Percentiles rank a stretch among this genome's conserved stretches.
These are phyloP conservation scores for Struthidea cinerea DNA, from an alignment of 2,113 vertebrate species.

Conservation along the genomic window DNA sequence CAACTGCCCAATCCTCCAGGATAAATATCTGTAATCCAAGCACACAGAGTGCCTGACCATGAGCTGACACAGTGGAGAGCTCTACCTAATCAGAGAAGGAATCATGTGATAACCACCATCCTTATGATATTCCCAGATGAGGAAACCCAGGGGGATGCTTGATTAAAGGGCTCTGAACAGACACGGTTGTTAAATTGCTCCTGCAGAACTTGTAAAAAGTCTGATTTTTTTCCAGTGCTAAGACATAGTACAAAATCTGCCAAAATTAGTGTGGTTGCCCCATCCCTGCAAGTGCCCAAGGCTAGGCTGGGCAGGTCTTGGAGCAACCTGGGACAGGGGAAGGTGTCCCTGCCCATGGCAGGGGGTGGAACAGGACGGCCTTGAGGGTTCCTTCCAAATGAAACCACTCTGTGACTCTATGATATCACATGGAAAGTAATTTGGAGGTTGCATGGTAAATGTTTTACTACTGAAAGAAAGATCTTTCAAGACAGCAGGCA, in stretches of 20 bases:
- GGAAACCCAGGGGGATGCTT: not conserved
- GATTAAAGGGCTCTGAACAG: not conserved
- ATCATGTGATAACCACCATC: not conserved
- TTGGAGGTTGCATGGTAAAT: not conserved
- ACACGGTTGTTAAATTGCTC: not conserved
- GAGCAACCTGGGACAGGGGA: not conserved
- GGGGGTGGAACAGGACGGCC: too few species aligned
- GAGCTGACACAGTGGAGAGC: not conserved
- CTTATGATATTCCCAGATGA: not conserved
- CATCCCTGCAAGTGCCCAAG: not conserved
- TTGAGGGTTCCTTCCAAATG: not conserved
- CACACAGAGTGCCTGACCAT: not conserved
- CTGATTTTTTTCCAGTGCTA: not conserved
- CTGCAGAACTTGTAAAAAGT: not conserved
- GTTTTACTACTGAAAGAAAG: not conserved
- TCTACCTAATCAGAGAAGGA: not conserved
- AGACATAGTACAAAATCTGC: not conserved
- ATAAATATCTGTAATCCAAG: not conserved
- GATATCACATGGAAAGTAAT: not conserved
- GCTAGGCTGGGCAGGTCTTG: not conserved
- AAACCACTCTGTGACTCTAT: not conserved
- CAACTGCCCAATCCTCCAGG: fast-evolving
- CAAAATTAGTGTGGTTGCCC: not conserved
- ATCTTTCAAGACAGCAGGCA: not conserved
- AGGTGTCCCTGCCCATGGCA: not conserved